These are phyloP conservation scores for Brachypteracias leptosomus DNA, from an alignment of 2,113 vertebrate genomes.

Conservation along the genomic window DNA sequence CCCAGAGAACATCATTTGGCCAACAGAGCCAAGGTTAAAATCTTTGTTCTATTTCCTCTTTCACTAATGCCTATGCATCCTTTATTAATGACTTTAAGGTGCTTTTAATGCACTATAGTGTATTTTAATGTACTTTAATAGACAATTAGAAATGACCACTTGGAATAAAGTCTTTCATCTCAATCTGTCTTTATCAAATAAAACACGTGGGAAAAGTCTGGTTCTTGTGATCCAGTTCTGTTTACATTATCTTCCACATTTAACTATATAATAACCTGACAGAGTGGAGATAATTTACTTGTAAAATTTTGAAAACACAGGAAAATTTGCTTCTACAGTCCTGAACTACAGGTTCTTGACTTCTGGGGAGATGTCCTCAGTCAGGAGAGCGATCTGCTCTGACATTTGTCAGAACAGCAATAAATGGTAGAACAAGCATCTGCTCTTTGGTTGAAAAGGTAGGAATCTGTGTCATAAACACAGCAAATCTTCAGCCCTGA, in stretches of 20 bases:
- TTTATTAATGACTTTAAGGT: background rate
- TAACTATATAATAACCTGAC: background rate
- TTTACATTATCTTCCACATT: background rate
- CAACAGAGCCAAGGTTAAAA: background rate
- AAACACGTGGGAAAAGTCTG: background rate
- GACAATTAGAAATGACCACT: background rate
- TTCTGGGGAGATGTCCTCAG: background rate
- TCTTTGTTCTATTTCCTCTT: background rate
- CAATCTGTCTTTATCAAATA: background rate
- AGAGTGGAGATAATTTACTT: background rate
- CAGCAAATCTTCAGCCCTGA: background rate
- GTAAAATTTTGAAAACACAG: background rate
- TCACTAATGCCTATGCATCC: rapidly evolving
- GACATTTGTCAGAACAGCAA: background rate
- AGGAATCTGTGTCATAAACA: background rate
- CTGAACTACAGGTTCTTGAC: background rate
- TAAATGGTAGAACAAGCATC: background rate
- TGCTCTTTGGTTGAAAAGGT: background rate
- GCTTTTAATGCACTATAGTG: background rate
- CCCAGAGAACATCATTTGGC: rapidly evolving
- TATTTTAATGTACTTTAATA: background rate
- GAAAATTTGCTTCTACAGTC: background rate
- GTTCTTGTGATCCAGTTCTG: background rate
- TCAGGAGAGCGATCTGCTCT: background rate
- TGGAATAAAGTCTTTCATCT: background rate